Conservation (phyloP, 2,113 vertebrate genomes). For the Picathartes gymnocephalus region DNA sequence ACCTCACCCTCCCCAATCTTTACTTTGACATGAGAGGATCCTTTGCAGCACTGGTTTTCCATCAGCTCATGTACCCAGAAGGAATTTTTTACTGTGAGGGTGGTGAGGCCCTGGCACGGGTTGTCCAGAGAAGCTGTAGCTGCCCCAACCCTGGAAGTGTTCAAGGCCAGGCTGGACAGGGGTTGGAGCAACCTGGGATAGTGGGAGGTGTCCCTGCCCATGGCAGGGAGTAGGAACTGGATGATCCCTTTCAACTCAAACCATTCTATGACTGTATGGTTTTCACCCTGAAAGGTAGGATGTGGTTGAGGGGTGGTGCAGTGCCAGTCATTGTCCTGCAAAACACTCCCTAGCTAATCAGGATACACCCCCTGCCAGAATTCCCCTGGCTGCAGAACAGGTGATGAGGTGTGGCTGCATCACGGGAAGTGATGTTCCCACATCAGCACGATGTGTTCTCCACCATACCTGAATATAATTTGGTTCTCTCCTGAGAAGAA, state of each 20-base stretch:
- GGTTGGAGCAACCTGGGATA: not conserved
- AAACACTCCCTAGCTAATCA: accelerated
- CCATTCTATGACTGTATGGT: accelerated
- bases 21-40: not conserved
- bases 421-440: not conserved
- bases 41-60: not conserved
- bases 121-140: not conserved
- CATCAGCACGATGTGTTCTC: not conserved
- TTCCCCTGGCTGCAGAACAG: not conserved
- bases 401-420: not conserved
- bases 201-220: not conserved
- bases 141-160: not conserved
- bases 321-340: not conserved
- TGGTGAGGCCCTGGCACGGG: too few relatives aligned
- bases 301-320: not conserved
- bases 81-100: not conserved
- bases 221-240: not conserved
- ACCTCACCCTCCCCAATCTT: not conserved
- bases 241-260: not conserved
- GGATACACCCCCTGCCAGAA: not conserved
- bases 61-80: not conserved
- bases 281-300: not conserved
- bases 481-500: not conserved
- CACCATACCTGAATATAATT: not conserved
- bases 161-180: not conserved